A percentile compares a stretch with the other conserved stretches of the same genome.
Conservation (phyloP, 2,113 vertebrate species). For the Riparia riparia region DNA sequence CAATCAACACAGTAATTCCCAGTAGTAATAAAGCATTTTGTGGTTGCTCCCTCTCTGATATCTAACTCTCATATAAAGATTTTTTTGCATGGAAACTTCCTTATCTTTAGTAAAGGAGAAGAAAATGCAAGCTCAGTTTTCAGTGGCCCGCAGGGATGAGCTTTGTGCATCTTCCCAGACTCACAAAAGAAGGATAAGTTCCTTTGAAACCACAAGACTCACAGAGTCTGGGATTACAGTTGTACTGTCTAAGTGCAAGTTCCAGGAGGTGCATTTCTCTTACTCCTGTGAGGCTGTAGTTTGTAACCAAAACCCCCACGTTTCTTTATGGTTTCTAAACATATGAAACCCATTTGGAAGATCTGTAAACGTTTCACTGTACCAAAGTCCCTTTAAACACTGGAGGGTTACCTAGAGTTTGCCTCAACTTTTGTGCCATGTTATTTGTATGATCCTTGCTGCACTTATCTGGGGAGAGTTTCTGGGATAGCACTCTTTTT, state of each 20-base stretch:
- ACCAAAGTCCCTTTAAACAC: background rate
- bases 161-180: background rate
- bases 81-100: background rate
- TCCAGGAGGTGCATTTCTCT: background rate
- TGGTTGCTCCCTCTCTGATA: background rate
- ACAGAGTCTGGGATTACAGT: accelerated
- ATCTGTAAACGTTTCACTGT: background rate
- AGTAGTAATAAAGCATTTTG: background rate
- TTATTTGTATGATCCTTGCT: background rate
- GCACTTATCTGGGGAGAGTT: background rate
- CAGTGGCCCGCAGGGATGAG: background rate
- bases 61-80: background rate
- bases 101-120: background rate
- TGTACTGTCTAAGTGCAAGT: background rate
- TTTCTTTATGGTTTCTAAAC: background rate
- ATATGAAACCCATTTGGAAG: background rate
- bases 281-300: background rate
- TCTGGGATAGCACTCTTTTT: background rate
- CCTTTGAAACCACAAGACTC: background rate
- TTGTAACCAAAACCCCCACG: background rate
- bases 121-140: background rate
- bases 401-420: background rate
- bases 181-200: background rate
- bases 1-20: background rate
- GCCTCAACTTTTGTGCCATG: background rate